These are phyloP conservation scores for Trichonephila clavata DNA, from an alignment of 1,140 invertebrate species.

Conservation along the genomic window DNA sequence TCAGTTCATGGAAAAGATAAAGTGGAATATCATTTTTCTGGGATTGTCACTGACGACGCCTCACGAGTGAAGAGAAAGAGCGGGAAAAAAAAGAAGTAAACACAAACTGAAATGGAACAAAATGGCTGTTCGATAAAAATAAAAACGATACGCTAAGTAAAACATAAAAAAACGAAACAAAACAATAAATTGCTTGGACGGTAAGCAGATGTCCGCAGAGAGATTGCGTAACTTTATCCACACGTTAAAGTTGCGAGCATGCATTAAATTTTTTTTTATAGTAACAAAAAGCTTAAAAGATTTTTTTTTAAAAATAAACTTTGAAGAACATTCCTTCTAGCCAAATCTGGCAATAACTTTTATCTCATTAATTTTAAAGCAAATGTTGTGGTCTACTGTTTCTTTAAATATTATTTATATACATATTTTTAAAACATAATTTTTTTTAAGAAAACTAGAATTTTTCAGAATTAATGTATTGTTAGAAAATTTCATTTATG, in stretches of 20 bases:
- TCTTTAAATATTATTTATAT: too few relatives aligned
- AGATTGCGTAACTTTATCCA: slow-evolving; percentile 13
- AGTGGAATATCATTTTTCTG: slow-evolving; percentile 63
- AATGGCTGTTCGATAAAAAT: slow-evolving; percentile 20
- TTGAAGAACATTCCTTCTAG: background rate
- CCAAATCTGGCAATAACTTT: too few relatives aligned
- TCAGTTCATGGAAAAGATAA: slow-evolving; percentile 56
- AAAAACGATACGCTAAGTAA: slow-evolving; percentile 10
- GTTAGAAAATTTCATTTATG: too few relatives aligned
- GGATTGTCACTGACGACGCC: slow-evolving; percentile 50
- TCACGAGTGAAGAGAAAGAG: slow-evolving; percentile 6
- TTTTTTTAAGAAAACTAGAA: too few relatives aligned
- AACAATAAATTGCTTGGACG: slow-evolving; percentile 49
- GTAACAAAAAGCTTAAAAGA: background rate
- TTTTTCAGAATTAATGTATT: too few relatives aligned
- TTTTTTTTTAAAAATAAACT: background rate
- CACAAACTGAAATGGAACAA: slow-evolving; percentile 37
- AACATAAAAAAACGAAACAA: slow-evolving; percentile 27
- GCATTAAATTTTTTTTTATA: background rate
- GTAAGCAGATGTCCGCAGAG: slow-evolving; percentile 43
- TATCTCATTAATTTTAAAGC: too few relatives aligned
- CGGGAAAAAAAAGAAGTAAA: slow-evolving; percentile 17
- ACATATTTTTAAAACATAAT: too few relatives aligned
- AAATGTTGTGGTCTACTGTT: too few relatives aligned
- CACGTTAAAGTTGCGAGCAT: background rate